Evolutionary conservation across 2,113 vertebrate species (phyloP), one percentile per base, ranked within the genome.

Genomic region (Oncorhynchus gorbuscha): DNA sequence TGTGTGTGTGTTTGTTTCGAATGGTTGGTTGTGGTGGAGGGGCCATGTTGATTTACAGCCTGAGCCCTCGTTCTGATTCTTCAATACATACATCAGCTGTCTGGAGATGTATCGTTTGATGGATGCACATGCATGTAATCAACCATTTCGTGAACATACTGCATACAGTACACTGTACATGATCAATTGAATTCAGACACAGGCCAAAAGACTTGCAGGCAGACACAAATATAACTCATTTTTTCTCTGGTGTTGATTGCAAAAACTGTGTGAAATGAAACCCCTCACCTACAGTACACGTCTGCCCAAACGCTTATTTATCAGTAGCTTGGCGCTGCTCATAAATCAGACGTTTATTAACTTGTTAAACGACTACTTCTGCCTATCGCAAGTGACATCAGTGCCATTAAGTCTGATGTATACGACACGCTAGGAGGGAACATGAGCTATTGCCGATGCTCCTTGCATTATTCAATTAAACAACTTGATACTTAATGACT

Each of bases 301-400:
- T 32, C 22, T 64, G 11, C 14, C 28, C 12, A 4, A 67, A 39
- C 62, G 71, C 85, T 84, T 86, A 75, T 84, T 87, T 86, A 83
- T 85, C 76, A 80, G 82, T 28, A 61, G 24, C 72, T 39, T 20
- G 30, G 65, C 77, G 79, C 79, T 24, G 45, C 66, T 81, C 81
- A 82, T 91, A 88, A 86, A 91, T 89, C 84, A 83, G 67, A 76
- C 75, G 20, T 89, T 87, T 81, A 81, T 91, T 90, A 86, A 79
- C 78, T 87, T 81, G 73, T 84, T 82, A 76, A 81, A 86, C 77
- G 78, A 74, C 79, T 81, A 80, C 79, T 84, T 88, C 85, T 73
- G 79, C 78, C 75, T 84, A 78, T 71, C 74, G 75, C 65, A n/a
- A 69, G 81, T 88, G 81, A 87, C 76, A 76, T 80, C 61, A 72